Evolutionary conservation across 2,797 vertebrate genomes (phyloP), one percentile per base, ranked within the genome.

Genomic region (Parotocinclus haroldoi): DNA sequence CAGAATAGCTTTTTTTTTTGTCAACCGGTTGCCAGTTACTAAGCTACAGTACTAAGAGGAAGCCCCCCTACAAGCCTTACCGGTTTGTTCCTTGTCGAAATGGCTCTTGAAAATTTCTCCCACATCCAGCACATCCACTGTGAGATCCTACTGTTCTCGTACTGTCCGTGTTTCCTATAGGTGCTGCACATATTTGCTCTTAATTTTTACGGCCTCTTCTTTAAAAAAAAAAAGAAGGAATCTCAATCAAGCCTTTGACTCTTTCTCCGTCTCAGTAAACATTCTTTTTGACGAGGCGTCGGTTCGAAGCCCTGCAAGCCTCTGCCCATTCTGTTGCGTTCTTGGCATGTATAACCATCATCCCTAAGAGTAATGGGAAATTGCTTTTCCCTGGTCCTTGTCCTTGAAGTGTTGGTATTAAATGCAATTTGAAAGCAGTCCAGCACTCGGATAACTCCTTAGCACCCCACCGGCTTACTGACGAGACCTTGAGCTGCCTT

Each of bases 281-380:
- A 16, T 44, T 62, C 38, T 61, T 12, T 8, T 36, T 42, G 57
- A 16, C 38, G 8, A 27, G 65, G 42, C 10, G 12, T 37, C 27
- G 13, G 19, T 27, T 49, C 45, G 38, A 16, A 52, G 8, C 18
- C 50, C 49, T 42, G 39, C 50, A 54, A n/a, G 16, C 9, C 18
- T 4, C 36, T 6, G 27, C 82, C 61, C 78, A 82, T 79, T 71
- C 73, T 79, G 77, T 81, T 76, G 79, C 83, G 80, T 82, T 84
- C 72, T 62, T 61, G 57, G 81, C 81, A 87, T 86, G 85, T 80
- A 81, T 73, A 83, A 81, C 80, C 80, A 86, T 69, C 73, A 78
- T 82, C 77, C 60, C 66, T 66, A 66, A 73, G 83, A 83, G 80
- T 79, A 79, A 75, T 76, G 79, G 27, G 69, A 68, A 68, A 80